Conservation (phyloP, 2,113 vertebrate genomes). For the Cryptoleucopteryx plumbea region DNA sequence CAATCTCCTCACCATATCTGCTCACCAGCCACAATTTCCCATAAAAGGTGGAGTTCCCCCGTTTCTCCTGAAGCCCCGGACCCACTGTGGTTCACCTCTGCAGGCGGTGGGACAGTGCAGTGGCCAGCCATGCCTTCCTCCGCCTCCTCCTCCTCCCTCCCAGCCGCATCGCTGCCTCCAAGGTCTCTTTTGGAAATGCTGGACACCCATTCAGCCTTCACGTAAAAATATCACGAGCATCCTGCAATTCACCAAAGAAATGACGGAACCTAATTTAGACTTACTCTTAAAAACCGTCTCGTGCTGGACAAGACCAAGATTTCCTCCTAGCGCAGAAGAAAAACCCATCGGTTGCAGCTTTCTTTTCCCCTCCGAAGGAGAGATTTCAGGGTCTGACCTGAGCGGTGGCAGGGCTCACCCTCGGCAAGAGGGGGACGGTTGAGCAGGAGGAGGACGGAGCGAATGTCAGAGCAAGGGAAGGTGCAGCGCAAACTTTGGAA, state of each 20-base stretch:
- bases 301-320: not conserved
- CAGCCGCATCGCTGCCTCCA: not conserved
- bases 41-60: not conserved
- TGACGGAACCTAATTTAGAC: not conserved
- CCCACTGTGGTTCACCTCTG: not conserved
- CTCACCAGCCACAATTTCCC: not conserved
- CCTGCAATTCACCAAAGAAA: not conserved
- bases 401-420: not conserved
- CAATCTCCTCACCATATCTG: fast-evolving
- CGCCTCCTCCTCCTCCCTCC: not conserved
- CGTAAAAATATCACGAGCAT: not conserved
- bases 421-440: not conserved
- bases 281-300: not conserved
- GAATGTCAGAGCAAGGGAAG: not conserved
- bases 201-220: not conserved
- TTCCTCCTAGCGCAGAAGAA: not conserved
- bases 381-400: too few relatives aligned
- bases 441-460: not conserved
- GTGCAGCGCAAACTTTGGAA: not conserved
- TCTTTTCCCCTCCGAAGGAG: not conserved
- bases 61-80: not conserved
- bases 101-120: not conserved
- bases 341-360: not conserved
- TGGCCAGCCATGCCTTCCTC: not conserved
- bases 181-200: not conserved